phyloP scores from a whole-genome alignment of 2,113 vertebrate species.

The Rhinolophus sinicus region DNA sequence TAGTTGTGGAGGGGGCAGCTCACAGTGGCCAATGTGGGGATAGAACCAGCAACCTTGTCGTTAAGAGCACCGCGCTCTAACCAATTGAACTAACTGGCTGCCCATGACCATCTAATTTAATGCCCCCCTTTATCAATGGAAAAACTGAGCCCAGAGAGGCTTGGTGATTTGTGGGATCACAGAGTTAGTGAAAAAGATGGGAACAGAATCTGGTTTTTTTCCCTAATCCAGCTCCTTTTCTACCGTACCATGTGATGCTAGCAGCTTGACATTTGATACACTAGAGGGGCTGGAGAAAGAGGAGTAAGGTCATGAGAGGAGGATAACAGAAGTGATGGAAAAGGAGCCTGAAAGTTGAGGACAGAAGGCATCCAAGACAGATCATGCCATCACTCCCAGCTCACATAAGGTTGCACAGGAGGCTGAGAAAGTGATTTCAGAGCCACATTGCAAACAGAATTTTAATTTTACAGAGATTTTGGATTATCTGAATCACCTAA shows the following conservation, averaged over 20 bases:
- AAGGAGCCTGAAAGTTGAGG: too few relatives aligned
- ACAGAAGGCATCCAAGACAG: background rate
- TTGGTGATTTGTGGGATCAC: background rate
- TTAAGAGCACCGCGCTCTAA: too few relatives aligned
- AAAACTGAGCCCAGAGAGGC: background rate
- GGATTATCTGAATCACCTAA: background rate
- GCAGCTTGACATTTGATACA: background rate
- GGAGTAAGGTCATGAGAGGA: background rate
- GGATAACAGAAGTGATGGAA: fast-evolving
- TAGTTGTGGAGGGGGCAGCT: too few relatives aligned
- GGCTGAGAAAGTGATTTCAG: background rate
- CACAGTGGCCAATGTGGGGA: too few relatives aligned
- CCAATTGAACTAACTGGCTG: too few relatives aligned
- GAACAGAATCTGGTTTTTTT: background rate
- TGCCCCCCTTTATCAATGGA: background rate
- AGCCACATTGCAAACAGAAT: background rate
- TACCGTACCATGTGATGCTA: background rate
- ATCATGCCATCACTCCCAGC: fast-evolving
- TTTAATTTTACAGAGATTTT: background rate
- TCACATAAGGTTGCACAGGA: background rate
- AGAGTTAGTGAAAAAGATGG: background rate
- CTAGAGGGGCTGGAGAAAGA: background rate
- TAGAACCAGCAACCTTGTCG: too few relatives aligned
- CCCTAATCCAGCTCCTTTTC: background rate
- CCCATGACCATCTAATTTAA: background rate